phyloP scores from a whole-genome alignment of 2,797 vertebrate species.

The Neopelma chrysocephalum region DNA sequence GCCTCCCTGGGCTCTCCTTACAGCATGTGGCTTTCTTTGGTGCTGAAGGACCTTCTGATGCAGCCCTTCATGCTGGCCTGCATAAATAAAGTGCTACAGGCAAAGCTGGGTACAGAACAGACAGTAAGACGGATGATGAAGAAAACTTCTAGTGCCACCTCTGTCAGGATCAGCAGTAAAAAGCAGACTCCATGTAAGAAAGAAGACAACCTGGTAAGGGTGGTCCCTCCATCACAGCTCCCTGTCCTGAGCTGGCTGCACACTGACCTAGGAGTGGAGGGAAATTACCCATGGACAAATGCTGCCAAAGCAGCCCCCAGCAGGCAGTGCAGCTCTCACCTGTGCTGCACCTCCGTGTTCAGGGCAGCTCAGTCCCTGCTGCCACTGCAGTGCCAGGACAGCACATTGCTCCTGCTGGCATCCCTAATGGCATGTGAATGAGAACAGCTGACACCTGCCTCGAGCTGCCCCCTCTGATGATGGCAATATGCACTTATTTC shows the following conservation, averaged over 20 bases:
- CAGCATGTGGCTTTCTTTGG: neutral
- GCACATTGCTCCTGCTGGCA: neutral
- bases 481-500: neutral
- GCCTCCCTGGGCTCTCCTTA: neutral
- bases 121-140: neutral
- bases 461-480: neutral
- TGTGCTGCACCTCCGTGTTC: neutral
- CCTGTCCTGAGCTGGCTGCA: neutral
- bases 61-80: neutral
- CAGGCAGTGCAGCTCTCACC: neutral
- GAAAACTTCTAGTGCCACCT: neutral
- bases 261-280: neutral
- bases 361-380: neutral
- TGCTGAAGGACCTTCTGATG: neutral
- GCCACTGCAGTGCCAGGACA: neutral
- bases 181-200: neutral
- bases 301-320: neutral
- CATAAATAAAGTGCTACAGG: neutral
- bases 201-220: neutral
- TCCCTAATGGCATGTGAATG: fast-evolving
- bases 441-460: neutral
- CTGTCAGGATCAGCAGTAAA: neutral
- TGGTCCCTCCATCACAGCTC: neutral
- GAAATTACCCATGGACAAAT: neutral
- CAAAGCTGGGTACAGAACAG: neutral